phyloP scores from a whole-genome alignment of 2,888 invertebrate genomes.

The Smittia aterrima region DNA sequence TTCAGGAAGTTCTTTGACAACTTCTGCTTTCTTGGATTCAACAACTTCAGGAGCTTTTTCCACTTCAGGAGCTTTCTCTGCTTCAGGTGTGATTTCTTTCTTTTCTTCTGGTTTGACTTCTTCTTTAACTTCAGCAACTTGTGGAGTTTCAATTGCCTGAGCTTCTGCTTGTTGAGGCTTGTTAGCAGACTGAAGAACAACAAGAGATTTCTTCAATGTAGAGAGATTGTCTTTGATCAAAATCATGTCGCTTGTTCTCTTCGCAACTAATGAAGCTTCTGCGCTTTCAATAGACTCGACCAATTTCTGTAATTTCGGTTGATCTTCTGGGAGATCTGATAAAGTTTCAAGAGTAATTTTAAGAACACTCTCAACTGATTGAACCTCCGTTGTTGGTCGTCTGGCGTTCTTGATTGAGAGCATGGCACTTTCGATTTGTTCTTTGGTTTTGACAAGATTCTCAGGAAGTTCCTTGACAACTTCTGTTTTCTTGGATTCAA shows the following conservation, averaged over 20 bases:
- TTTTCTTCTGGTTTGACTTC: conserved; percentile 40
- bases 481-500: conserved; percentile 44
- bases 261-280: conserved; percentile 40
- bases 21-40: neutral
- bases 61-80: conserved; percentile 42
- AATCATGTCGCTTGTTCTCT: conserved; percentile 42
- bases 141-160: conserved; percentile 42
- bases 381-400: conserved; percentile 11
- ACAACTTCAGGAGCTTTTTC: conserved; percentile 43
- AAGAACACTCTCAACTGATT: neutral
- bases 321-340: conserved; percentile 42
- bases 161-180: conserved; percentile 44
- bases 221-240: conserved; percentile 43
- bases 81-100: conserved; percentile 35
- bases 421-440: neutral
- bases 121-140: conserved; percentile 44
- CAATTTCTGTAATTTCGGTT: conserved; percentile 42
- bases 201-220: conserved; percentile 38
- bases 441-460: conserved; percentile 41
- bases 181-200: conserved; percentile 41
- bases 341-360: conserved; percentile 28
- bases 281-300: conserved; percentile 43
- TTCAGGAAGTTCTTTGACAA: neutral
- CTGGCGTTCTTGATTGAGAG: conserved; percentile 19
- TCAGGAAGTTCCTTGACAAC: conserved; percentile 43